Base-by-base conservation (phyloP, 1,140 invertebrate species). In the Acromyrmex heyeri region DNA sequence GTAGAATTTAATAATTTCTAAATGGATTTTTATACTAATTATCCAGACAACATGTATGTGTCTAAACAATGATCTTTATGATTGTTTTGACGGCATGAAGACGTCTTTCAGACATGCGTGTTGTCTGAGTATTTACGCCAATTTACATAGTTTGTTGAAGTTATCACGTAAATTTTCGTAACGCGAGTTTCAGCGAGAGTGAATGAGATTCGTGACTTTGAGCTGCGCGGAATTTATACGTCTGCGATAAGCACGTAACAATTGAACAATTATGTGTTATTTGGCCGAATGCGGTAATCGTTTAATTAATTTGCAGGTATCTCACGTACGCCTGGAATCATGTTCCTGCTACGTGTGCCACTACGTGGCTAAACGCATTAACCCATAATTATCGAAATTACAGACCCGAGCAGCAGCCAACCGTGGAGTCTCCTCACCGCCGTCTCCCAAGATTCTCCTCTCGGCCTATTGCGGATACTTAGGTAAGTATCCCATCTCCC, bases 331-430 rank as follows among this genome's bases (percentile, higher is more conserved):
- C 79, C 64, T 70, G 83, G 91, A 89, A 88, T 88, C 91, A 77
- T 78, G 91, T 79, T 88, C 64, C 86, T 72, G 87, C 86, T 92
- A 90, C 89, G 87, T 92, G 87, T 86, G 88, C 77, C 87, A 78
- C 70, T 87, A 73, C 79, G 83, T 87, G 75, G 91, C 91, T 92
- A 91, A 93, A 92, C 87, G 91, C 91, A 92, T 93, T 93, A 93
- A 90, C 91, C 91, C 87, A 91, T 90, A 92, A 93, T 93, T 93
- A 93, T 93, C 91, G 92, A 93, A 93, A 93, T 93, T 93, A 92
- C 92, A 87, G 90, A 88, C 62, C 79, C 76, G 61, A 21, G 69
- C 55, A 70, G 64, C 86, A 91, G 57, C 88, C 61, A 86, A 59
- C 55, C 57, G 81, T 67, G 57, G 50, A 88, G 73, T 34, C 86